These are phyloP conservation scores for Rhynchopsitta pachyrhyncha DNA, from an alignment of 2,113 vertebrate species.

Conservation along the genomic window DNA sequence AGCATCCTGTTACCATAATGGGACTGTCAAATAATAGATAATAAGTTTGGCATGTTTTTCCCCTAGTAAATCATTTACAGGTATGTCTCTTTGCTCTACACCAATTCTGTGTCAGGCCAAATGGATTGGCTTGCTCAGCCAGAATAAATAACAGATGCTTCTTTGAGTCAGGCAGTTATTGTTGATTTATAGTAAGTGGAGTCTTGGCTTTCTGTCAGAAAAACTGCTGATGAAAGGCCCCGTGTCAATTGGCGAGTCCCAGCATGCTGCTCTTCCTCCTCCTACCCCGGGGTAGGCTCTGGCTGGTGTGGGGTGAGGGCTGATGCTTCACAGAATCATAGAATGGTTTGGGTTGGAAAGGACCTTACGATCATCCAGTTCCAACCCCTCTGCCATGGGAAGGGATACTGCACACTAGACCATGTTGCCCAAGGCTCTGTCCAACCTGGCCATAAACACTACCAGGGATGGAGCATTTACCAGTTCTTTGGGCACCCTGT, in stretches of 20 bases:
- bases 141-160: conserved; percentile 31
- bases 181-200: conserved; percentile 16
- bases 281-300: not conserved
- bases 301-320: accelerated
- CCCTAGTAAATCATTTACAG: not conserved
- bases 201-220: not conserved
- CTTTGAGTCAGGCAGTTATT: not conserved
- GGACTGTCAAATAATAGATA: not conserved
- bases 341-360: not conserved
- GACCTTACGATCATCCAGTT: not conserved
- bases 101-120: not conserved
- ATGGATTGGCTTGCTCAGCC: not conserved
- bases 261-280: not conserved
- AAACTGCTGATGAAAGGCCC: not conserved
- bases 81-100: not conserved
- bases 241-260: accelerated
- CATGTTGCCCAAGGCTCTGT: not conserved
- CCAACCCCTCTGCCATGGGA: not conserved
- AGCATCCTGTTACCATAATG: not conserved
- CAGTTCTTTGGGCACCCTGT: not conserved
- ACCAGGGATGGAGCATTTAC: not conserved
- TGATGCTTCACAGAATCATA: not conserved
- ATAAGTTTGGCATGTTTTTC: not conserved
- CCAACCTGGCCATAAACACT: not conserved
- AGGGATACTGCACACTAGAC: not conserved